Conservation (phyloP, 2,113 vertebrate species). For the Myodes glareolus region DNA sequence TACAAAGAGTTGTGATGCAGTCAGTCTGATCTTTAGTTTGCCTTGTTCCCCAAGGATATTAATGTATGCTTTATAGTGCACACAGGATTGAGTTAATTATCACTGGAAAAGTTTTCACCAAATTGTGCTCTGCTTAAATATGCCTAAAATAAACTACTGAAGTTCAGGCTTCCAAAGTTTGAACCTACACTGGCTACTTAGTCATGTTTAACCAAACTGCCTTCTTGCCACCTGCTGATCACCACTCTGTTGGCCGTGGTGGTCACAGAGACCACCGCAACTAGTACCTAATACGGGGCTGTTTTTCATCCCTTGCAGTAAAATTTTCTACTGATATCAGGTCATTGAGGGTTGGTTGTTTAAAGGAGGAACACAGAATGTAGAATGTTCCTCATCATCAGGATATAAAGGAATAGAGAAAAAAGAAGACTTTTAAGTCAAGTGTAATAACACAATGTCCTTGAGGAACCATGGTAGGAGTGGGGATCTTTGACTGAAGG, state of each 20-base stretch:
- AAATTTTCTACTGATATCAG: background rate
- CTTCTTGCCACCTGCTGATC: background rate
- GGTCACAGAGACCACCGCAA: background rate
- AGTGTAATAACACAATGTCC: background rate
- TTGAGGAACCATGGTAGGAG: background rate
- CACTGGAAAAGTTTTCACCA: background rate
- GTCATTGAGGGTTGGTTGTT: background rate
- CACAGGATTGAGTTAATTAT: background rate
- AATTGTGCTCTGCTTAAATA: background rate
- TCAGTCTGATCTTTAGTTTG: background rate
- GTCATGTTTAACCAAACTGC: background rate
- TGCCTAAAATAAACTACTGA: background rate
- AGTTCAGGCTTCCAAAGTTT: background rate
- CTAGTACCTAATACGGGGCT: background rate
- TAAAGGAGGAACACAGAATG: background rate
- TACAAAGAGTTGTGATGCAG: background rate
- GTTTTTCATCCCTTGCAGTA: background rate
- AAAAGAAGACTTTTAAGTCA: background rate
- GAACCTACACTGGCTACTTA: background rate
- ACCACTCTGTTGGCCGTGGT: background rate
- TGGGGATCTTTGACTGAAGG: background rate
- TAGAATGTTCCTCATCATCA: background rate
- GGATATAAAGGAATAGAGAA: background rate
- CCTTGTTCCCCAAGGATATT: background rate
- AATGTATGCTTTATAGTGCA: background rate